Evolutionary conservation across 1,140 invertebrate species (phyloP).

Genomic region (Colletes gigas): DNA sequence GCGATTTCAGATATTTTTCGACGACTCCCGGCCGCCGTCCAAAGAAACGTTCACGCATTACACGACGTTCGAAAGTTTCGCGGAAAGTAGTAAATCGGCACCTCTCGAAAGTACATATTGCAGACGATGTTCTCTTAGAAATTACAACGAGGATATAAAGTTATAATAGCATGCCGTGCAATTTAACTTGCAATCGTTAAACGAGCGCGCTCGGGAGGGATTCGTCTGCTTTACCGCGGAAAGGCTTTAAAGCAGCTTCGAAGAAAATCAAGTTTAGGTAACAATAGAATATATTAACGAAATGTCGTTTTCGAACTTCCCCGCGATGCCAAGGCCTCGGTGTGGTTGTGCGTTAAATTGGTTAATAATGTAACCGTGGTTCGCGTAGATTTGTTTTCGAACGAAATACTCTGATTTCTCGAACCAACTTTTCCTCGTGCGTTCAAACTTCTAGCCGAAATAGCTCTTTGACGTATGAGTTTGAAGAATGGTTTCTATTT

Average conservation of each 20-base stretch:
- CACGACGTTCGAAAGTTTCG: slow-evolving; percentile 5
- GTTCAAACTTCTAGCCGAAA: no score
- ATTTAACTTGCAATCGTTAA: slow-evolving; percentile 59
- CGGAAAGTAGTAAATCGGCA: slow-evolving; percentile 23
- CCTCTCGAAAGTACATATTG: slow-evolving; percentile 38
- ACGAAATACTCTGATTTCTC: no score
- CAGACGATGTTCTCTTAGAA: slow-evolving; percentile 37
- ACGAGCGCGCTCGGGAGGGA: slow-evolving; percentile 40
- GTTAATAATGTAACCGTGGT: not conserved
- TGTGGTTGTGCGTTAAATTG: not conserved
- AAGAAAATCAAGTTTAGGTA: slow-evolving; percentile 21
- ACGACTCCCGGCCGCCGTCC: no score
- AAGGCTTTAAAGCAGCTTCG: not conserved
- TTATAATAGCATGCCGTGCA: slow-evolving; percentile 57
- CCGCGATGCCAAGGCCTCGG: no score
- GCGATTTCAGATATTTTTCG: not conserved
- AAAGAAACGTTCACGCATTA: slow-evolving; percentile 1
- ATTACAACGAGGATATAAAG: slow-evolving; percentile 61
- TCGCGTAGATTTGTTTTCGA: not conserved
- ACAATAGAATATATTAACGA: slow-evolving; percentile 34
- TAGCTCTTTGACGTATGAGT: no score
- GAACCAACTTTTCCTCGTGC: no score
- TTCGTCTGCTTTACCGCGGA: slow-evolving; percentile 39
- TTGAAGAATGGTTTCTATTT: no score
- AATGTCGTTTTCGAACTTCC: not conserved